Evolutionary conservation across 2,888 invertebrate species (phyloP).

Genomic region (Iphiclides podalirius): DNA sequence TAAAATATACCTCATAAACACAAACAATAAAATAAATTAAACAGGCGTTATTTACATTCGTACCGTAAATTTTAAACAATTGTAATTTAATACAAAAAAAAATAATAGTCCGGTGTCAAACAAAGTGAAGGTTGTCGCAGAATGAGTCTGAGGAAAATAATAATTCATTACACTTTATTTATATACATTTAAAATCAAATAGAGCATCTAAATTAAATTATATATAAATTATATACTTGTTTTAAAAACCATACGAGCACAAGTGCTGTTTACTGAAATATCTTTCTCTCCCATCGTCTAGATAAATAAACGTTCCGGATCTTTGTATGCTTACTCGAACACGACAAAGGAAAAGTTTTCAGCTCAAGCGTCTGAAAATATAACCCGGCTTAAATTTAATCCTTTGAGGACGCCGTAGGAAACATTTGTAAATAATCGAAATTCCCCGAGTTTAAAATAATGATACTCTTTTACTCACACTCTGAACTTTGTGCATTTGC

Average conservation of each 20-base stretch:
- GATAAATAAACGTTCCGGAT: constrained; percentile 21
- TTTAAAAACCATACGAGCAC: constrained; percentile 1
- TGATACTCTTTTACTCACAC: constrained; percentile 3
- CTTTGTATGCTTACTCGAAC: constrained; percentile 30
- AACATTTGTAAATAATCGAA: constrained; percentile 63
- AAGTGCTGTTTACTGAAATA: constrained; percentile 15
- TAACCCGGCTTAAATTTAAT: constrained; percentile 72
- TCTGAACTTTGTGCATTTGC: too few relatives aligned
- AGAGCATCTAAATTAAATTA: too few relatives aligned
- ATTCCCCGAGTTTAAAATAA: constrained; percentile 36
- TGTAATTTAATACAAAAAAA: too few relatives aligned
- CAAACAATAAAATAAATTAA: too few relatives aligned
- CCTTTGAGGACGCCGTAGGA: constrained; percentile 62
- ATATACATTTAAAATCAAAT: too few relatives aligned
- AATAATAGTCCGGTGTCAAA: too few relatives aligned
- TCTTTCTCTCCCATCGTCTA: constrained; percentile 19
- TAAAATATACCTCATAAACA: too few relatives aligned
- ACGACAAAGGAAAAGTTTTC: constrained; percentile 61
- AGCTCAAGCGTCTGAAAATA: constrained; percentile 66
- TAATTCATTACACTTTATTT: too few relatives aligned
- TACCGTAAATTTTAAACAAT: too few relatives aligned
- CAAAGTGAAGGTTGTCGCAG: too few relatives aligned
- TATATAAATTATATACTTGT: not conserved
- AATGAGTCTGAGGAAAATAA: too few relatives aligned
- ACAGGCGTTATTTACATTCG: too few relatives aligned